Percentiles rank a stretch among this genome's conserved stretches.
Evolutionary conservation across 2,113 vertebrate genomes (phyloP).

Genomic region (Dolichallabes microphthalmus): DNA sequence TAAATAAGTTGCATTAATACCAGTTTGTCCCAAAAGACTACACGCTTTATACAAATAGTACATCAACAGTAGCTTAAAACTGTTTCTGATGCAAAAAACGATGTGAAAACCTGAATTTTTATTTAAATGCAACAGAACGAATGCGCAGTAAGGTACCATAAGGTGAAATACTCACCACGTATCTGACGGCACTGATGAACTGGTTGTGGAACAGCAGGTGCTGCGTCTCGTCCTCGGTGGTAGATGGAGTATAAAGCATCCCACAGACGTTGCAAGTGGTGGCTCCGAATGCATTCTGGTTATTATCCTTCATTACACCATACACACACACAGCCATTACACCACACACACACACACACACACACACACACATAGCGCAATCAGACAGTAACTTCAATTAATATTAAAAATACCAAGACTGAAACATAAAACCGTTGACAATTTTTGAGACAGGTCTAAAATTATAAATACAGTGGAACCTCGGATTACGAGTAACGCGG

Average conservation of each 20-base stretch:
- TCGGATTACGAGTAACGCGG: too few species aligned
- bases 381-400: not conserved
- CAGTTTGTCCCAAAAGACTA: not conserved
- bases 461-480: not conserved
- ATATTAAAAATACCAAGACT: not conserved
- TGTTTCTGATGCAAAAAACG: not conserved
- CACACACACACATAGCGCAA: not conserved
- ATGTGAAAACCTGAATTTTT: not conserved
- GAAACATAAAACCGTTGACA: not conserved
- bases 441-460: not conserved
- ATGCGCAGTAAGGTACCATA: not conserved
- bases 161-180: constrained; percentile 82
- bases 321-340: not conserved
- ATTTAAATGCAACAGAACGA: not conserved
- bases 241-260: constrained; percentile 95
- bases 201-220: constrained; percentile 97
- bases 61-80: not conserved
- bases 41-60: not conserved
- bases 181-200: constrained; percentile 97
- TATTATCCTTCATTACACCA: constrained; percentile 78
- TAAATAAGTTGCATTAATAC: not conserved
- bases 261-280: constrained; percentile 93
- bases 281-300: constrained; percentile 92
- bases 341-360: constrained; percentile 14
- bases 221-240: constrained; percentile 94